These are phyloP conservation scores for Paradoxurus hermaphroditus DNA, from an alignment of 2,113 vertebrate species.

Conservation along the genomic window DNA sequence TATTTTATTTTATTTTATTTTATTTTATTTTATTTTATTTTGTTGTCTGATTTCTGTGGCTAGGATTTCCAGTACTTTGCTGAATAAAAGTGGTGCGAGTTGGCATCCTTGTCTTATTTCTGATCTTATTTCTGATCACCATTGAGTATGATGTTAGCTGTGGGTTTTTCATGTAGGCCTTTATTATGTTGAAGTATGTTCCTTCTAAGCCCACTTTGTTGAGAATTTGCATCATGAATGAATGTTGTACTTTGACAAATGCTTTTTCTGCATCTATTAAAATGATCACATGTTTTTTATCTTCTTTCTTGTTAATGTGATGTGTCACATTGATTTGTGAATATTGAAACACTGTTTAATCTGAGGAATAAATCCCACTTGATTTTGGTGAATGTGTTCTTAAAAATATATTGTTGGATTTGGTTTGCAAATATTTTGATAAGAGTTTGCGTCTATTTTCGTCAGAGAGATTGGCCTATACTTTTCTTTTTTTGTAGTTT, in stretches of 20 bases:
- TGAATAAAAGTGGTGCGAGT: neutral
- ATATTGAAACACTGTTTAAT: too few species aligned
- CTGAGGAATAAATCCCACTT: neutral
- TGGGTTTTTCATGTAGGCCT: neutral
- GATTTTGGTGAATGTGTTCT: neutral
- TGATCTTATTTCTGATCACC: neutral
- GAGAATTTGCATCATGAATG: neutral
- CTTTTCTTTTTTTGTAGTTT: neutral
- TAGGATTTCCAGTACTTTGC: neutral
- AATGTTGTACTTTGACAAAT: neutral
- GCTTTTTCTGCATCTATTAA: neutral
- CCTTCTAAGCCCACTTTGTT: neutral
- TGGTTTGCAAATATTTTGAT: neutral
- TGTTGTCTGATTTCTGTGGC: neutral
- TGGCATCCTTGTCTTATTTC: neutral
- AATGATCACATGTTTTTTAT: neutral
- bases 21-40: neutral
- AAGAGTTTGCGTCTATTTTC: neutral
- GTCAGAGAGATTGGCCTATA: too few species aligned
- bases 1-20: neutral
- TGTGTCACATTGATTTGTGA: too few species aligned
- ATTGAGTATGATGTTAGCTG: neutral
- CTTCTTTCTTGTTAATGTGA: too few species aligned
- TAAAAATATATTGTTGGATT: neutral
- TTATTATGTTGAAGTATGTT: neutral